Conservation (phyloP, 2,113 vertebrate species). For the Garra rufa region DNA sequence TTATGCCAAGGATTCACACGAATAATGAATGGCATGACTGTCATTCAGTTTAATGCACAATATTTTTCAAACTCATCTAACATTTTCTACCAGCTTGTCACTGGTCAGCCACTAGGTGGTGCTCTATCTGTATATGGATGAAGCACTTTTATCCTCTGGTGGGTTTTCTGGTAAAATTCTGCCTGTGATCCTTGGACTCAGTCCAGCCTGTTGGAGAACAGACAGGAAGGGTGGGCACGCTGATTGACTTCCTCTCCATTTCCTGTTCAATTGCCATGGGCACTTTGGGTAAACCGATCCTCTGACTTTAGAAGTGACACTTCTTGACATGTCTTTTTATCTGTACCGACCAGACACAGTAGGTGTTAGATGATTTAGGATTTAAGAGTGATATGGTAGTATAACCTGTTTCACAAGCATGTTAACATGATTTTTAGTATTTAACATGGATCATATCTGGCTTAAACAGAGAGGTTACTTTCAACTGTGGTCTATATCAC, state of each 20-base stretch:
- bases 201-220: slow-evolving; percentile 40
- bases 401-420: slow-evolving; percentile 3
- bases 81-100: not conserved
- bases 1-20: not conserved
- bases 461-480: not conserved
- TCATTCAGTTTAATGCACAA: not conserved
- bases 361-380: slow-evolving; percentile 1
- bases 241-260: slow-evolving; percentile 52
- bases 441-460: not conserved
- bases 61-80: not conserved
- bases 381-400: not conserved
- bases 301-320: not conserved
- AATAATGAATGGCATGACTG: not conserved
- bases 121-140: not conserved
- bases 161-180: slow-evolving; percentile 11
- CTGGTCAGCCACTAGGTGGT: slow-evolving; percentile 41
- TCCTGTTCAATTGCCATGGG: slow-evolving; percentile 56
- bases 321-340: not conserved
- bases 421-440: slow-evolving; percentile 9
- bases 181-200: slow-evolving; percentile 30
- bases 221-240: slow-evolving; percentile 64
- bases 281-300: slow-evolving; percentile 24
- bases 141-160: not conserved
- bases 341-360: not conserved
- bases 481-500: not conserved